Evolutionary conservation across 35 echinoderm and acorn worm genomes (phyloP), one percentile per base, ranked within the genome.

Genomic region (Patiria miniata): DNA sequence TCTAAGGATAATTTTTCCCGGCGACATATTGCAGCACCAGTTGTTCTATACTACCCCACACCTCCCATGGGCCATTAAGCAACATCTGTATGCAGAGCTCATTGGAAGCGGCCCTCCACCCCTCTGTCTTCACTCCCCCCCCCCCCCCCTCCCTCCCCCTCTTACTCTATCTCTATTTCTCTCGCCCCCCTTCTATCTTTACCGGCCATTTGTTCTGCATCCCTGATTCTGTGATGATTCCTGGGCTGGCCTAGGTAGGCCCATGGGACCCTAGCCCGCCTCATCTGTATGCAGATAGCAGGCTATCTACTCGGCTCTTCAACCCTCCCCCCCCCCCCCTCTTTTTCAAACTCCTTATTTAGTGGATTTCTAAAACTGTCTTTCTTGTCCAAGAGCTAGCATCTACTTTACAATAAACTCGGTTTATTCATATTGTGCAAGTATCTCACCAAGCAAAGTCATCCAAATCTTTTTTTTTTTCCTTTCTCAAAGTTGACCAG

Each of bases 151-250:
- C 61, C 17, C 22, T 69, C 5, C 17, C 61, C 17, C 61, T 69
- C 61, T 17, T 17, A 29, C 61, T 47, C 42, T 47, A 12, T 47
- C 42, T 47, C 42, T 47, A 47, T 47, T 47, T 47, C 65, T 73
- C 65, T 80, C 7, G 18, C 77, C 77, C 5, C 19, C 39, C 78
- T 80, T 38, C 37, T 38, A 32, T 26, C 34, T 73, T 73, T 73
- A 23, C 65, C 65, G 65, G 65, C 65, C 65, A 73, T 73, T 73
- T 73, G 65, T 73, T 73, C 65, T 34, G 65, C 65, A 73, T 73
- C 65, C 65, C 65, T 73, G 65, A 73, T 73, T 34, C 34, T 28
- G 34, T 26, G 26, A 73, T 73, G 65, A 73, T 73, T 73, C 65
- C 65, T 73, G 26, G 65, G 65, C 65, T 26, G 65, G 65, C 21